Evolutionary conservation across 2,797 vertebrate genomes (phyloP).

Genomic region (Lepus oiostolus): DNA sequence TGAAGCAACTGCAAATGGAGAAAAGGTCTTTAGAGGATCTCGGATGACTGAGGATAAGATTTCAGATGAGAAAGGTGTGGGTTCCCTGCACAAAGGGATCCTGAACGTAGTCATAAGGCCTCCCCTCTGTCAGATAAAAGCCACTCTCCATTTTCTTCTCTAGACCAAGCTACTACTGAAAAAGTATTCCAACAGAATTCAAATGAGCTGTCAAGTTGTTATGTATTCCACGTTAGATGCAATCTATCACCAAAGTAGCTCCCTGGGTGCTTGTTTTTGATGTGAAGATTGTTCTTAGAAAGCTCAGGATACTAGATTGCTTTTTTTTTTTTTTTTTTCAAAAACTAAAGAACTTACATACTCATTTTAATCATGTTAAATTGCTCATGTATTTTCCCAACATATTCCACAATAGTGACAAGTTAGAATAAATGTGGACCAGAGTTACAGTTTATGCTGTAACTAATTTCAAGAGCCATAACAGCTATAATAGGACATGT

Average conservation of each 20-base stretch:
- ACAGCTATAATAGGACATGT: slow-evolving; percentile 2
- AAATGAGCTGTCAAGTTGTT: background rate
- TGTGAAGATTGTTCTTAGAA: background rate
- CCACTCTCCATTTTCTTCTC: slow-evolving; percentile 48
- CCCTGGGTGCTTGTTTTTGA: background rate
- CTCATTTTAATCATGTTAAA: slow-evolving; percentile 51
- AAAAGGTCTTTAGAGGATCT: slow-evolving; percentile 85
- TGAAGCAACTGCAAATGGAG: slow-evolving; percentile 93
- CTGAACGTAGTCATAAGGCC: slow-evolving; percentile 57
- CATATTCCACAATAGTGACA: slow-evolving; percentile 22
- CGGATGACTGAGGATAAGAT: slow-evolving; percentile 41
- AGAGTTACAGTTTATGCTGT: background rate
- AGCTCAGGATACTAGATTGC: background rate
- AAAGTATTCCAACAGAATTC: background rate
- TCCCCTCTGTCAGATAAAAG: slow-evolving; percentile 55
- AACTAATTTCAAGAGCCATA: slow-evolving; percentile 35
- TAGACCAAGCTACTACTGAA: slow-evolving; percentile 54
- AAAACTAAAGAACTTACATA: background rate
- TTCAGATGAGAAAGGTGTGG: slow-evolving; percentile 70
- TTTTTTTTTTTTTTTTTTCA: background rate
- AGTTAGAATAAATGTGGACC: background rate
- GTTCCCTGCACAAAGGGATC: slow-evolving; percentile 48
- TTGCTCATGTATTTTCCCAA: slow-evolving; percentile 34
- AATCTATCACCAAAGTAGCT: background rate
- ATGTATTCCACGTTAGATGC: slow-evolving; percentile 8